Evolutionary conservation across 2,113 vertebrate species (phyloP).

Genomic region (Corvus moneduloides): DNA sequence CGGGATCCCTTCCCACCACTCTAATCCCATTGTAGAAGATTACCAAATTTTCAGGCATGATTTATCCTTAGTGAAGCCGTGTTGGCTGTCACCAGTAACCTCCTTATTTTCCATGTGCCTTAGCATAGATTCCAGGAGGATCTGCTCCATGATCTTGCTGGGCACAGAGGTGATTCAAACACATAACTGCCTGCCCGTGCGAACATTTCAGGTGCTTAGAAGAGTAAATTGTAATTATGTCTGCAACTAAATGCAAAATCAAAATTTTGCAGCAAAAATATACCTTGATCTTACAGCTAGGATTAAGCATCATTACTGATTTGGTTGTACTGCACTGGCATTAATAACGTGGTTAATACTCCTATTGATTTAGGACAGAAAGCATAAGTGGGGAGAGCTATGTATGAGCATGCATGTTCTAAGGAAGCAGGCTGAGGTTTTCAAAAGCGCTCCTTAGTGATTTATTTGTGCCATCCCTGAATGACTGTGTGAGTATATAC

Average conservation of each 20-base stretch:
- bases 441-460: not conserved
- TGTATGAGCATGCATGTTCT: not conserved
- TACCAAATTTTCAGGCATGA: not conserved
- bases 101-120: not conserved
- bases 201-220: not conserved
- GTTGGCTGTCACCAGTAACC: not conserved
- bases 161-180: not conserved
- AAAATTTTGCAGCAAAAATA: not conserved
- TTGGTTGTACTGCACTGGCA: not conserved
- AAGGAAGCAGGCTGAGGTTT: not conserved
- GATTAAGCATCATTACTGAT: not conserved
- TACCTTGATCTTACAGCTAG: not conserved
- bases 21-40: not conserved
- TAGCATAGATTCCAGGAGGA: not conserved
- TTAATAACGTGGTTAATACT: not conserved
- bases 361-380: not conserved
- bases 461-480: not conserved
- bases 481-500: not conserved
- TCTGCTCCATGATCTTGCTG: not conserved
- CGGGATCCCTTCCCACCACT: not conserved
- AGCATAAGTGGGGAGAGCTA: not conserved
- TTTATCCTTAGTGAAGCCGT: not conserved
- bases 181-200: not conserved
- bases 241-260: not conserved
- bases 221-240: not conserved